A percentile compares a stretch with the other conserved stretches of the same genome.
These are phyloP conservation scores for Drosophila borealis DNA, from an alignment of 2,888 invertebrate species.

Conservation along the genomic window DNA sequence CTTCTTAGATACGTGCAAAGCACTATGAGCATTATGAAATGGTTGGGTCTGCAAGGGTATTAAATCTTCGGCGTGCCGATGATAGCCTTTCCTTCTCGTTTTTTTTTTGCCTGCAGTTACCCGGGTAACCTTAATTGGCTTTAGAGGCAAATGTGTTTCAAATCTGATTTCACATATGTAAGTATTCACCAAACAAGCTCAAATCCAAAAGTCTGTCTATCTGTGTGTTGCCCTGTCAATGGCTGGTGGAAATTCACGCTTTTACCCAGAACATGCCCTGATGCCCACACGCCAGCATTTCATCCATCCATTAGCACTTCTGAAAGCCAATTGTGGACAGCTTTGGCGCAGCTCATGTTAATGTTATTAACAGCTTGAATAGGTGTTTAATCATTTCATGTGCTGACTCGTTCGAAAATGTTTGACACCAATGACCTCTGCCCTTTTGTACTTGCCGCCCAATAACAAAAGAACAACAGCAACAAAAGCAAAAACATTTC, in stretches of 20 bases:
- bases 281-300: neutral
- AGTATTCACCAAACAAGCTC: slow-evolving; percentile 27
- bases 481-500: slow-evolving; percentile 21
- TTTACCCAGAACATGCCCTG: neutral
- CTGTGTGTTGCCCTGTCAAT: neutral
- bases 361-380: slow-evolving; percentile 27
- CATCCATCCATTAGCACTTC: slow-evolving; percentile 11
- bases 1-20: too few relatives aligned
- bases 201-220: slow-evolving; percentile 12
- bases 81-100: too few relatives aligned
- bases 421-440: slow-evolving; percentile 17
- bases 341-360: slow-evolving; percentile 8
- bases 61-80: too few relatives aligned
- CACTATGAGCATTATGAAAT: too few relatives aligned
- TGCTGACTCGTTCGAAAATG: neutral
- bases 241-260: slow-evolving; percentile 10
- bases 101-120: slow-evolving; percentile 21
- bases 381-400: slow-evolving; percentile 31
- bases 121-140: slow-evolving; percentile 68
- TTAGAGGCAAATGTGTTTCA: slow-evolving; percentile 59
- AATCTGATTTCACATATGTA: slow-evolving; percentile 57
- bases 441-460: slow-evolving; percentile 19
- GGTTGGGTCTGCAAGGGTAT: too few relatives aligned
- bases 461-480: slow-evolving; percentile 21
- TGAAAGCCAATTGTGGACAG: slow-evolving; percentile 13